Percentiles rank a stretch among this genome's conserved stretches.
Evolutionary conservation across 2,113 vertebrate species (phyloP).

Genomic region (Macroglossus sobrinus): DNA sequence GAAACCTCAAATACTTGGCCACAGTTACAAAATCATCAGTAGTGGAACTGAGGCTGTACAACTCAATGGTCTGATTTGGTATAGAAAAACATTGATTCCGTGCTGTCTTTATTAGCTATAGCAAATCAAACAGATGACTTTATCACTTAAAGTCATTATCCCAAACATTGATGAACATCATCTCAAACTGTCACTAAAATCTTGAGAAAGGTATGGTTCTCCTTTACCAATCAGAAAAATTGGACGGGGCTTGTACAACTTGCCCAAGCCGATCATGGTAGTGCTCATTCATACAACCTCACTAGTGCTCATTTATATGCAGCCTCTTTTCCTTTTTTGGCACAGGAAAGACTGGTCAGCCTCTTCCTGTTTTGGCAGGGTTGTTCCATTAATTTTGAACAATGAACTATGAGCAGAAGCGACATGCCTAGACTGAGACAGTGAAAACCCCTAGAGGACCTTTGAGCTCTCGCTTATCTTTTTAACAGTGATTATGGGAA

Average conservation of each 20-base stretch:
- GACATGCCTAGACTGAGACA: not conserved
- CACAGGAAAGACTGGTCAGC: not conserved
- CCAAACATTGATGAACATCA: not conserved
- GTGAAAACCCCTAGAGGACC: not conserved
- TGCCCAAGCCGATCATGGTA: not conserved
- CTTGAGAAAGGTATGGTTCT: not conserved
- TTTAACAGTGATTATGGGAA: not conserved
- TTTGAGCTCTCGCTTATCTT: not conserved
- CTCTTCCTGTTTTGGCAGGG: not conserved
- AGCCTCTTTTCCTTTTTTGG: not conserved
- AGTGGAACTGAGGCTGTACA: not conserved
- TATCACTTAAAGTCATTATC: not conserved
- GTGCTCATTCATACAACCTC: not conserved
- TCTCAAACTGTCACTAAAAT: not conserved
- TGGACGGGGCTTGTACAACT: not conserved
- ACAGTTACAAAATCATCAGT: not conserved
- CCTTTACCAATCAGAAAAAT: not conserved
- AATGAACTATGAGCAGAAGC: not conserved
- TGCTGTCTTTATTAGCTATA: not conserved
- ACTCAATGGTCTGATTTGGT: not conserved
- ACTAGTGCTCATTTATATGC: not conserved
- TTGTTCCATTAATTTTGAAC: not conserved
- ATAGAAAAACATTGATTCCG: not conserved
- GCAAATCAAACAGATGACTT: not conserved
- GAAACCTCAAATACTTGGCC: not conserved